Evolutionary conservation across 1,140 invertebrate species (phyloP).

Genomic region (Diorhabda elongata): DNA sequence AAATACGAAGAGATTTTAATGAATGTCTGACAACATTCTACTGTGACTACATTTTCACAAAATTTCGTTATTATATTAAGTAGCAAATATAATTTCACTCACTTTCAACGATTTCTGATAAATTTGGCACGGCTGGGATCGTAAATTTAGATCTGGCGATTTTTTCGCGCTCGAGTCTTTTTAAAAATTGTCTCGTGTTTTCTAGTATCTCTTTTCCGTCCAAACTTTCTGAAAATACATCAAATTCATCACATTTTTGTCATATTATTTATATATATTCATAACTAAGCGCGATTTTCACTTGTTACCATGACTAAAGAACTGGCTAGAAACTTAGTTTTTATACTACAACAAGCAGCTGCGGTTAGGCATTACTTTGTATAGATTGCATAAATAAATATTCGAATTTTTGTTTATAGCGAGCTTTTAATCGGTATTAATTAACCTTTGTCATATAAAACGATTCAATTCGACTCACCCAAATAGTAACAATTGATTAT

Average conservation of each 20-base stretch:
- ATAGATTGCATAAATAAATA: no score
- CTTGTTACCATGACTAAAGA: not conserved
- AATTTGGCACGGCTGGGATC: constrained; percentile 22
- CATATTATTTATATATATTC: not conserved
- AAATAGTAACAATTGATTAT: constrained; percentile 57
- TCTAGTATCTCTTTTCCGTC: constrained; percentile 52
- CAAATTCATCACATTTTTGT: not conserved
- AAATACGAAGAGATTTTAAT: no score
- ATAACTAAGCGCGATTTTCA: constrained; percentile 13
- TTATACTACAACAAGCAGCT: no score
- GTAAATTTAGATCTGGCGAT: constrained; percentile 22
- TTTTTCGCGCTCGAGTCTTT: constrained; percentile 50
- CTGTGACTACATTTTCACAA: no score
- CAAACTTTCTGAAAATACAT: constrained; percentile 42
- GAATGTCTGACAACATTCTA: no score
- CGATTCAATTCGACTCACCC: constrained; percentile 42
- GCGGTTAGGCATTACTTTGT: no score
- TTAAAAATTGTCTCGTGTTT: constrained; percentile 50
- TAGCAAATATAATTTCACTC: constrained; percentile 8
- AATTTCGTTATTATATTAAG: no score
- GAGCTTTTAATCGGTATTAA: no score
- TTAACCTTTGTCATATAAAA: no score
- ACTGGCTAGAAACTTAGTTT: no score
- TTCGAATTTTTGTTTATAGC: no score
- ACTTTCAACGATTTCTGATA: constrained; percentile 33